A percentile compares a stretch with the other conserved stretches of the same genome.
Conservation (phyloP, 2,113 vertebrate species). For the Scalopus aquaticus region DNA sequence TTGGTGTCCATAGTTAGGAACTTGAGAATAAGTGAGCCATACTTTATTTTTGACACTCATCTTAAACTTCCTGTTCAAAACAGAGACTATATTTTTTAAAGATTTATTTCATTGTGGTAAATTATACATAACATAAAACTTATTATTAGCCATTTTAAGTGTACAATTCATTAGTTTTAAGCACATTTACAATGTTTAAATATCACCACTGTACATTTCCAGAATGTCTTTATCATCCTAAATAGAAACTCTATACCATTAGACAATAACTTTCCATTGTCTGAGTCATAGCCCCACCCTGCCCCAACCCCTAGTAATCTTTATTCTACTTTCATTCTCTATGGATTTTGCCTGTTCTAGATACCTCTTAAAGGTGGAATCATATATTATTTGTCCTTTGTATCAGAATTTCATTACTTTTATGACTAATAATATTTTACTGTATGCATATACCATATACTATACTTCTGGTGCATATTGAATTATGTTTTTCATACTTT, state of each 20-base stretch:
- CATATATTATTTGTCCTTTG: background rate
- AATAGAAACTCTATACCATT: background rate
- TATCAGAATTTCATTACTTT: background rate
- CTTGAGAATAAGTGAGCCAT: background rate
- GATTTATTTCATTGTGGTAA: constrained; percentile 19
- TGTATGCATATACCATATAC: background rate
- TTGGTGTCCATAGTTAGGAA: background rate
- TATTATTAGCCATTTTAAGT: background rate
- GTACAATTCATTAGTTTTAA: background rate
- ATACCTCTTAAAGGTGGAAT: background rate
- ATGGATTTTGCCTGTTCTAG: background rate
- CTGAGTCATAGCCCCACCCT: too few relatives aligned
- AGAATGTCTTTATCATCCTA: constrained; percentile 9
- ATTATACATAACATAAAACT: background rate
- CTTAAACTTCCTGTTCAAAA: constrained; percentile 38
- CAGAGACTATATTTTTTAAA: background rate
- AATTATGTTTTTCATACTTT: background rate
- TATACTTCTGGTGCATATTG: background rate
- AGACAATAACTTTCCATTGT: background rate
- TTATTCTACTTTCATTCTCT: background rate
- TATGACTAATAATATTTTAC: background rate
- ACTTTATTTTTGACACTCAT: background rate
- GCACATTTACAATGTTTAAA: background rate
- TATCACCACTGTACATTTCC: background rate
- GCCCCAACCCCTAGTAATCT: background rate